A percentile compares a stretch with the other conserved stretches of the same genome.
These are phyloP conservation scores for Microplitis manilae DNA, from an alignment of 2,888 invertebrate genomes.

Conservation along the genomic window DNA sequence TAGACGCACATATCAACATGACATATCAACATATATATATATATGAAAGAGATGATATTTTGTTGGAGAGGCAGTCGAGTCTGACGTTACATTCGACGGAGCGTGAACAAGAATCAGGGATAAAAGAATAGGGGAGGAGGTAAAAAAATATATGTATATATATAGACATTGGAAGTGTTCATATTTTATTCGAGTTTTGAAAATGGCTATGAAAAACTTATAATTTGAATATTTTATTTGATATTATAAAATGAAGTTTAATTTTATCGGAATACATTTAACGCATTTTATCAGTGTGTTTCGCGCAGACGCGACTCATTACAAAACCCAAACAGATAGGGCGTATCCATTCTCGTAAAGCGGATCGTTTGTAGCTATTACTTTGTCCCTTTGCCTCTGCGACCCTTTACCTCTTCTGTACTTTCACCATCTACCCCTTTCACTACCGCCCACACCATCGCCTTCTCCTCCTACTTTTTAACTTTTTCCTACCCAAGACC, in stretches of 20 bases:
- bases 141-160: background rate
- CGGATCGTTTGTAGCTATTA: slow-evolving; percentile 51
- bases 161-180: too few species aligned
- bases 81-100: slow-evolving; percentile 21
- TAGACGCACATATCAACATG: background rate
- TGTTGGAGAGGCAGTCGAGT: slow-evolving; percentile 2
- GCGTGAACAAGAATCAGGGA: slow-evolving; percentile 29
- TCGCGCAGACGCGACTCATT: slow-evolving; percentile 42
- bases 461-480: background rate
- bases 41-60: slow-evolving; percentile 2
- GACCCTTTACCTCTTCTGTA: slow-evolving; percentile 3
- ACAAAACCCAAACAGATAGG: slow-evolving; percentile 45
- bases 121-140: background rate
- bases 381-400: slow-evolving; percentile 33
- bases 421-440: slow-evolving; percentile 6
- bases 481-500: background rate
- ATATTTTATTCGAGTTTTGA: too few species aligned
- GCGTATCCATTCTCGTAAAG: slow-evolving; percentile 51
- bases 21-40: background rate
- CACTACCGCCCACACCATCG: slow-evolving; percentile 4
- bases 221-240: too few species aligned
- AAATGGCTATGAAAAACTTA: too few species aligned
- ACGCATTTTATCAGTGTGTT: background rate
- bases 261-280: slow-evolving; percentile 33
- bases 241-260: background rate